These are phyloP conservation scores for Pterocles orientalis DNA, from an alignment of 2,113 vertebrate species.

Conservation along the genomic window DNA sequence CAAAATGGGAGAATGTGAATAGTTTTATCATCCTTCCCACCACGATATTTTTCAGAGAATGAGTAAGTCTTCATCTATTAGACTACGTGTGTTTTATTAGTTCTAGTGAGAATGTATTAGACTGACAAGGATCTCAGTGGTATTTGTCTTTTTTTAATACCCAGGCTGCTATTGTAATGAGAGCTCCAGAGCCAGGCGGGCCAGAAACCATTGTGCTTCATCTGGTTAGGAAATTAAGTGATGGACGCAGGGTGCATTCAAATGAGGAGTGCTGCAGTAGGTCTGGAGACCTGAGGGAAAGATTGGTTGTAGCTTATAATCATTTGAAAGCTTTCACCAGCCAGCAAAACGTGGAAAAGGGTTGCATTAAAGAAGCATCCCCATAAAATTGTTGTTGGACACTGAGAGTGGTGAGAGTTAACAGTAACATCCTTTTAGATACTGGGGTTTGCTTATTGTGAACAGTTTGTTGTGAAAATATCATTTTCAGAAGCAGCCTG, in stretches of 20 bases:
- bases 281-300: not conserved
- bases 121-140: constrained; percentile 13
- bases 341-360: not conserved
- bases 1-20: not conserved
- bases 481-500: not conserved
- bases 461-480: not conserved
- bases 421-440: not conserved
- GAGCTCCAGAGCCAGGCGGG: not conserved
- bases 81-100: constrained; percentile 22
- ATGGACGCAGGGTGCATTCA: not conserved
- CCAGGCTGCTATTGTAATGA: constrained; percentile 1
- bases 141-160: constrained; percentile 50
- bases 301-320: not conserved
- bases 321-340: not conserved
- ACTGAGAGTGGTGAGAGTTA: not conserved
- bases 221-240: constrained; percentile 50
- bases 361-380: not conserved
- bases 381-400: not conserved
- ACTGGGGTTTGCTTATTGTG: not conserved
- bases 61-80: constrained; percentile 28
- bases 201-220: not conserved
- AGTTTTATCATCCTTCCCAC: not conserved
- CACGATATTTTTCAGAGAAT: constrained; percentile 29
- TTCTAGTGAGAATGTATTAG: constrained; percentile 28
- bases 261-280: not conserved